Evolutionary conservation across 2,113 vertebrate genomes (phyloP).

Genomic region (Addax nasomaculatus): DNA sequence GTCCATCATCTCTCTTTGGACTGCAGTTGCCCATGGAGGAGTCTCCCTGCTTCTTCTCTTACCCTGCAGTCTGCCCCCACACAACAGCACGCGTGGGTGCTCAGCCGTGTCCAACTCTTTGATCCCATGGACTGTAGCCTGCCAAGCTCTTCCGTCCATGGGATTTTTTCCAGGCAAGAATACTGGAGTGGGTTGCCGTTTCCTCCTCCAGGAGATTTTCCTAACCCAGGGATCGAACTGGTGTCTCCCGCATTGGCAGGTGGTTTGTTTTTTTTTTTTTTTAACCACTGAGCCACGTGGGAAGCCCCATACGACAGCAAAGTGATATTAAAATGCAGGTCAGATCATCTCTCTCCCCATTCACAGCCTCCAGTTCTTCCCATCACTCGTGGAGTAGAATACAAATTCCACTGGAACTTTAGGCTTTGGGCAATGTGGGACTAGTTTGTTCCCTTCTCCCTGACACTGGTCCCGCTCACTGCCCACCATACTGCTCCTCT

Average conservation of each 20-base stretch:
- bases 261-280: background rate
- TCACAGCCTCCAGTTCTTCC: background rate
- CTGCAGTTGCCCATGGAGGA: background rate
- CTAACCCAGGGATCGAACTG: background rate
- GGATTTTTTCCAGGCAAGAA: background rate
- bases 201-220: background rate
- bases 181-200: background rate
- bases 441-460: background rate
- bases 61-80: background rate
- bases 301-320: background rate
- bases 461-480: background rate
- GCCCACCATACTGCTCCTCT: background rate
- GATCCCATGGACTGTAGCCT: background rate
- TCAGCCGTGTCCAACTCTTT: background rate
- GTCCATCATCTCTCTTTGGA: background rate
- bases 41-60: background rate
- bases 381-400: background rate
- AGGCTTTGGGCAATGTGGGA: background rate
- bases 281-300: background rate
- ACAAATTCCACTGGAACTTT: background rate
- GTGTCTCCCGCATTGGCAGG: background rate
- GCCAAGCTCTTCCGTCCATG: background rate
- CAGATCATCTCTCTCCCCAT: too few species aligned
- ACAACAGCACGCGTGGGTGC: background rate
- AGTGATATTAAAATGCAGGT: background rate